Evolutionary conservation across 2,888 invertebrate genomes (phyloP), one percentile per base, ranked within the genome.

Genomic region (Chydorus sphaericus): DNA sequence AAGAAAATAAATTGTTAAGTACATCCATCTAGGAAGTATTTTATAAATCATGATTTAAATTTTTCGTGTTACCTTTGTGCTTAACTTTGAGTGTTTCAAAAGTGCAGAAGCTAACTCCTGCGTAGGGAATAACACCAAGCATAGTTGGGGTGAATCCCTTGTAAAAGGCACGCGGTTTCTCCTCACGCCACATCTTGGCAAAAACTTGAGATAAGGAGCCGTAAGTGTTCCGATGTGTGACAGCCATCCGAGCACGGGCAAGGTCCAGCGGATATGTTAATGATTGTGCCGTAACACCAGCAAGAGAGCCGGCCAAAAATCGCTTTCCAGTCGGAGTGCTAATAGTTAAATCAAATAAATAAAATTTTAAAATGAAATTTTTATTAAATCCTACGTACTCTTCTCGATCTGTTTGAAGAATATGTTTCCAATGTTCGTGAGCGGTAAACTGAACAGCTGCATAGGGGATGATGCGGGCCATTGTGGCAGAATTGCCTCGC

Each of bases 401-500:
- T 52, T 51, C 50, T 49, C 39, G 16, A 28, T 54, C 83, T n/a
- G 87, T 82, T 10, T 74, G 71, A 1, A 97, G 73, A 49, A 85
- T 69, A 61, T 80, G 76, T 69, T 93, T 93, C 85, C 89, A 97
- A 70, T 98, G 96, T 72, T 98, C 98, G 72, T 96, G 94, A 37
- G 96, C 83, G 0, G 93, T 85, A 71, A 96, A 98, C 74, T 99
- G 97, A 62, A 97, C 85, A 44, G 97, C 91, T 23, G 97, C 93
- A 71, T 97, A 96, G 0, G 98, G 98, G 54, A 96, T 77, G 59
- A 98, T 94, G 57, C 97, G 77, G 16, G 89, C 92, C 91, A 98
- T 91, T 0, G 96, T 97, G 4, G 98, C 98, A 61, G 92, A 90
- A 77, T 98, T 99, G 4, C 98, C 98, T 54, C 97, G 77, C 94